phyloP scores from a whole-genome alignment of 2,113 vertebrate species.

The Poeciliopsis retropinna region DNA sequence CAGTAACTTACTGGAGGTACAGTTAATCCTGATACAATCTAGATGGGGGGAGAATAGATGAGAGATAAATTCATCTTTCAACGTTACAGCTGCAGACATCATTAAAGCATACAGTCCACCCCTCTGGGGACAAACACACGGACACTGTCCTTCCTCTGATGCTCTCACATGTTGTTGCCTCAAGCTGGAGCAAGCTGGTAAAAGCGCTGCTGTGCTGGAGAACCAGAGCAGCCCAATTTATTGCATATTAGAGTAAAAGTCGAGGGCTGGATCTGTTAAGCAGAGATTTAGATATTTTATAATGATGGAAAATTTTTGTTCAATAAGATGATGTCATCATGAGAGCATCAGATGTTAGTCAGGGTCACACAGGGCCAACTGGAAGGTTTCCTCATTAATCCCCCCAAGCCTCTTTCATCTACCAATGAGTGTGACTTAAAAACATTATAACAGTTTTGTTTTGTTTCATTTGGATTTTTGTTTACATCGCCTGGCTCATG shows the following conservation, averaged over 20 bases:
- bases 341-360: conserved; percentile 84
- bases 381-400: conserved; percentile 76
- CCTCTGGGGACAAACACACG: conserved; percentile 99
- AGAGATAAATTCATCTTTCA: conserved; percentile 99
- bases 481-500: background rate
- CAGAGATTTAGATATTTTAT: background rate
- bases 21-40: conserved; percentile 99
- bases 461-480: background rate
- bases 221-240: conserved; percentile 39
- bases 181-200: conserved; percentile 39
- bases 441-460: background rate
- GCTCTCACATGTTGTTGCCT: conserved; percentile 68
- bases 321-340: background rate
- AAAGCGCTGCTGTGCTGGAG: conserved; percentile 28
- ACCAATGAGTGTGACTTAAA: background rate
- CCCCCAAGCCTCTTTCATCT: background rate
- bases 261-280: background rate
- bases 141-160: conserved; percentile 87
- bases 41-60: conserved; percentile 99
- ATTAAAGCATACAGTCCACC: conserved; percentile 97
- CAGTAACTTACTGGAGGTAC: conserved; percentile 99
- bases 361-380: conserved; percentile 92
- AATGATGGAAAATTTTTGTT: background rate
- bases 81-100: conserved; percentile 99
- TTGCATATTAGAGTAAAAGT: background rate